phyloP scores from a whole-genome alignment of 2,797 vertebrate species.

The Crocidura indochinensis region DNA sequence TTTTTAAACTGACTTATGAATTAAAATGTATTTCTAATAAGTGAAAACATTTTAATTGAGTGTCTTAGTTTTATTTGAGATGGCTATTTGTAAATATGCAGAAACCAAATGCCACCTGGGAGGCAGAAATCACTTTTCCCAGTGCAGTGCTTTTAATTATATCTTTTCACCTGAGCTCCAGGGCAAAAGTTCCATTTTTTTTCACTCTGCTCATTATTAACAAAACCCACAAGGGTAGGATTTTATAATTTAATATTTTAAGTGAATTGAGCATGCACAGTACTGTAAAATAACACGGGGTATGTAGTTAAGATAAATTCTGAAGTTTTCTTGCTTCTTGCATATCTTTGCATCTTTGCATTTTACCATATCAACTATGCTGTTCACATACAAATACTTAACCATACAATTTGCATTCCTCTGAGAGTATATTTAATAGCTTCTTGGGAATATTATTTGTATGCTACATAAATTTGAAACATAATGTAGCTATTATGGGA shows the following conservation, averaged over 20 bases:
- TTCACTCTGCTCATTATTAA: constrained; percentile 80
- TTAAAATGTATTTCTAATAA: constrained; percentile 61
- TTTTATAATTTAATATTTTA: constrained; percentile 83
- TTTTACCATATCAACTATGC: not conserved
- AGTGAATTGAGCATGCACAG: constrained; percentile 76
- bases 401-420: not conserved
- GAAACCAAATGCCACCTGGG: constrained; percentile 70
- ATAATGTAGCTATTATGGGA: not conserved
- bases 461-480: not conserved
- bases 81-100: constrained; percentile 74
- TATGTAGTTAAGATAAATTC: constrained; percentile 69
- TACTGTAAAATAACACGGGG: constrained; percentile 74
- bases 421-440: not conserved
- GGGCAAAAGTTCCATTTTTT: constrained; percentile 83
- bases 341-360: not conserved
- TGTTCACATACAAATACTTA: not conserved
- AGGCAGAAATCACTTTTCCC: constrained; percentile 75
- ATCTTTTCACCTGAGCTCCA: constrained; percentile 82
- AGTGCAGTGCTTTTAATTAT: constrained; percentile 83
- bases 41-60: constrained; percentile 69
- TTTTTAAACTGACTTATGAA: constrained; percentile 47
- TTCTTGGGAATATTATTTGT: not conserved
- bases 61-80: constrained; percentile 57
- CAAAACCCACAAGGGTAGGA: constrained; percentile 72
- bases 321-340: constrained; percentile 52